phyloP scores from a whole-genome alignment of 1,140 invertebrate species.

The Drosophila pallidifrons region DNA sequence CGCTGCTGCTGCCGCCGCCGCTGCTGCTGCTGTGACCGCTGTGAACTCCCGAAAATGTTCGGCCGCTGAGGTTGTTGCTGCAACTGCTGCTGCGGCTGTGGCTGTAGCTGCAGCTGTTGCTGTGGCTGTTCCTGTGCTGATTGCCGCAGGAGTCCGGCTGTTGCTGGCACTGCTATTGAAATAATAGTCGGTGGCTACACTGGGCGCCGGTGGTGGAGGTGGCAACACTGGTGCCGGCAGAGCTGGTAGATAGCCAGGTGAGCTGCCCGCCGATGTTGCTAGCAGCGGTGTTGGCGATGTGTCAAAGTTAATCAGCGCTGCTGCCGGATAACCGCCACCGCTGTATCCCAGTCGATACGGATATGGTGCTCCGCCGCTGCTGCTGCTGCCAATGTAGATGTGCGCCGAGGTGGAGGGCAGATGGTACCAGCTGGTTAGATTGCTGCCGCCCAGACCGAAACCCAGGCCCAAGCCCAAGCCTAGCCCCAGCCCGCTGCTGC shows the following conservation, averaged over 20 bases:
- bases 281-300: constrained; percentile 73
- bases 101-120: constrained; percentile 18
- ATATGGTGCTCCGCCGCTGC: constrained; percentile 56
- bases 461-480: constrained; percentile 65
- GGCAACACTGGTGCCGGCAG: constrained; percentile 65
- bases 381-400: constrained; percentile 73
- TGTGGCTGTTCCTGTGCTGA: constrained; percentile 28
- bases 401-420: constrained; percentile 76
- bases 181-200: constrained; percentile 73
- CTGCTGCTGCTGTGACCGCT: constrained; percentile 48
- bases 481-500: constrained; percentile 66
- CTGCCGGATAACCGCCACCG: constrained; percentile 75
- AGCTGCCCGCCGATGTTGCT: constrained; percentile 64
- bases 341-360: constrained; percentile 61
- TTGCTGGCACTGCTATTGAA: constrained; percentile 61
- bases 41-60: constrained; percentile 56
- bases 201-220: constrained; percentile 62
- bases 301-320: constrained; percentile 73
- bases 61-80: constrained; percentile 33
- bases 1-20: constrained; percentile 45
- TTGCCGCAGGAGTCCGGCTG: constrained; percentile 42
- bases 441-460: constrained; percentile 75
- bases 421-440: constrained; percentile 73
- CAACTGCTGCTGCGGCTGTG: constrained; percentile 28
- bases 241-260: constrained; percentile 67